Percentiles rank a stretch among this genome's conserved stretches.
Evolutionary conservation across 2,113 vertebrate species (phyloP).

Genomic region (Panthera uncia): DNA sequence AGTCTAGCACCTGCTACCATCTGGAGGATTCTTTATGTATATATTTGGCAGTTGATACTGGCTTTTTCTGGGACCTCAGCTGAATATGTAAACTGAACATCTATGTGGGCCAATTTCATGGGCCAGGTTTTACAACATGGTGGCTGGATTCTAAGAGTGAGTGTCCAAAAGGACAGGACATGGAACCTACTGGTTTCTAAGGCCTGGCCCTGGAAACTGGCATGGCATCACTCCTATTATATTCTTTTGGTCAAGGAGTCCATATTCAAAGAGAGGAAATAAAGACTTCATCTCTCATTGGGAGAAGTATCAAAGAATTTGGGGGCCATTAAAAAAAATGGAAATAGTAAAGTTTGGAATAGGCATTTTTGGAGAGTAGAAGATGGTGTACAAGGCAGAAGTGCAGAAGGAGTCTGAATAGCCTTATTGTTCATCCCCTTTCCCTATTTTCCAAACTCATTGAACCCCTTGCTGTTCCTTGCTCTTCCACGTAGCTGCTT

Average conservation of each 20-base stretch:
- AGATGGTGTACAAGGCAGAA: neutral
- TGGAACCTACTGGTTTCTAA: neutral
- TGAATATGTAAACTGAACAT: neutral
- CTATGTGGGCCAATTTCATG: neutral
- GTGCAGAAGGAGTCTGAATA: neutral
- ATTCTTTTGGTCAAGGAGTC: neutral
- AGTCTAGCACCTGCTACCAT: neutral
- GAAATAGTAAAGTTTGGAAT: neutral
- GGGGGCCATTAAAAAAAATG: neutral
- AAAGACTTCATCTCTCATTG: neutral
- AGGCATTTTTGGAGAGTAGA: neutral
- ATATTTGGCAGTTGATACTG: neutral
- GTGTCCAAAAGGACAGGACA: neutral
- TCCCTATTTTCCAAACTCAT: neutral
- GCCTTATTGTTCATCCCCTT: neutral
- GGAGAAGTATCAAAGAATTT: neutral
- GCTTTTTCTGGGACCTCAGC: neutral
- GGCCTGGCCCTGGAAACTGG: neutral
- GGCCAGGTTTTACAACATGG: neutral
- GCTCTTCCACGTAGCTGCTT: neutral
- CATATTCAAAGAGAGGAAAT: neutral
- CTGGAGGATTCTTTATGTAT: neutral
- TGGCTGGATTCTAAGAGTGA: neutral
- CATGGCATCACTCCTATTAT: neutral
- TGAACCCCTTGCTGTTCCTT: neutral